Percentiles rank a stretch among this genome's conserved stretches.
phyloP scores from a whole-genome alignment of 2,888 invertebrate species.

The Hesperia comma region DNA sequence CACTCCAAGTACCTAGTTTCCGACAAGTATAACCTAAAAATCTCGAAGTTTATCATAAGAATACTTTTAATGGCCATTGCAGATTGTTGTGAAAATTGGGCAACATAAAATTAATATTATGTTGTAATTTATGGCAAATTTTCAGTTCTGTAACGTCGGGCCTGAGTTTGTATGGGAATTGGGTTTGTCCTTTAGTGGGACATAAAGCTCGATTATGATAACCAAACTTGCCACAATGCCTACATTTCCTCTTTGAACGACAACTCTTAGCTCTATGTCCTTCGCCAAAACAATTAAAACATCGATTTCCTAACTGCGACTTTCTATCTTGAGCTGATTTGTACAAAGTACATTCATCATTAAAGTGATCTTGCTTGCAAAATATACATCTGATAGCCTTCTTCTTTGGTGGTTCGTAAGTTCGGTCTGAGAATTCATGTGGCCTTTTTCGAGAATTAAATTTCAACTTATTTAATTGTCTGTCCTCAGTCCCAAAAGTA shows the following conservation, averaged over 20 bases:
- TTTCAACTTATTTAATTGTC: too few relatives aligned
- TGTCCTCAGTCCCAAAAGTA: too few relatives aligned
- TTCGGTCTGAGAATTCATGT: not conserved
- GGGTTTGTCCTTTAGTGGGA: conserved; percentile 5
- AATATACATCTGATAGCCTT: conserved; percentile 29
- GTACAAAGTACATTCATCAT: conserved; percentile 24
- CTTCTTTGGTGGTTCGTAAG: conserved; percentile 7
- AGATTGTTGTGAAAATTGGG: too few relatives aligned
- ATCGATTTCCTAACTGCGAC: conserved; percentile 17
- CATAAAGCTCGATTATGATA: conserved; percentile 27
- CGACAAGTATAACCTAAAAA: too few relatives aligned
- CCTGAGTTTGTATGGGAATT: too few relatives aligned
- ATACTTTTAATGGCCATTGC: too few relatives aligned
- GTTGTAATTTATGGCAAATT: too few relatives aligned
- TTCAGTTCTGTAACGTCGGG: too few relatives aligned
- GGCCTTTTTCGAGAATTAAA: not conserved
- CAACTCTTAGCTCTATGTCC: conserved; percentile 27
- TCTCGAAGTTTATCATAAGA: too few relatives aligned
- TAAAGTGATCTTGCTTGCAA: conserved; percentile 24
- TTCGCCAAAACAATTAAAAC: conserved; percentile 22
- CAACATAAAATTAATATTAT: too few relatives aligned
- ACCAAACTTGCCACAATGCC: conserved; percentile 25
- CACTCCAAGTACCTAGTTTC: too few relatives aligned
- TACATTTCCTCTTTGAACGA: conserved; percentile 19
- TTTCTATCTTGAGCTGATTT: conserved; percentile 23